Base-by-base conservation (phyloP, 2,888 invertebrate genomes). In the Melanophora roralis region DNA sequence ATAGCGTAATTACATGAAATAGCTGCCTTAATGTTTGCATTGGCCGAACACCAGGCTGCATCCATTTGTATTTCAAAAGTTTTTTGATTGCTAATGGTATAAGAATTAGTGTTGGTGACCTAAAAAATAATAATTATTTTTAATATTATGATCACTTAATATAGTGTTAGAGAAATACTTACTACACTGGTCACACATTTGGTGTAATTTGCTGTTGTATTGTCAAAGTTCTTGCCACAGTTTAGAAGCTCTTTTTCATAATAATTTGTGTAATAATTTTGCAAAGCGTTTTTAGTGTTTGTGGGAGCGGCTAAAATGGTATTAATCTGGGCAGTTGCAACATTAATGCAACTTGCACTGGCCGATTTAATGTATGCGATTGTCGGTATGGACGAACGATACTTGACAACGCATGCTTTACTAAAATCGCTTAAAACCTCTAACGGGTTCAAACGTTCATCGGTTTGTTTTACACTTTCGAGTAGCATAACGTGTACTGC, bases 401-500 rank as follows among this genome's bases (percentile, higher is more conserved):
- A 82, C 53, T 82, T 81, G 2, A 62, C 69, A 0, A 83, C 81
- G 38, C 84, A 84, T 7, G 77, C 74, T 21, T 82, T 82, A 23
- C 51, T 67, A 9, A 72, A 51, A 14, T 75, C 75, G 19, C 74
- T 68, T 11, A 82, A 45, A 21, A 76, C 9, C 34, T 82, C 81
- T 11, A 82, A 47, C 1, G 82, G 81, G 69, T 68, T 51, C 34
- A 84, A 47, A 14, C 62, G 62, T 32, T 81, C 62, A 34, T 83
- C 64, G 1, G 43, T 51, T 55, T 82, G 69, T 0, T 40, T 34
- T 11, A 83, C 9, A 51, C 55, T 51, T 1, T 34, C 21, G 2
- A 64, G 27, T 27, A 82, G 12, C 40, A 82, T 40, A 7, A 36
- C 64, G 6, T 43, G 49, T 47, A 77, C 78, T 8, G 38, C 14